A percentile compares a stretch with the other conserved stretches of the same genome.
These are phyloP conservation scores for Sebastes trivittatus DNA, from an alignment of 2,797 vertebrate species.

Conservation along the genomic window DNA sequence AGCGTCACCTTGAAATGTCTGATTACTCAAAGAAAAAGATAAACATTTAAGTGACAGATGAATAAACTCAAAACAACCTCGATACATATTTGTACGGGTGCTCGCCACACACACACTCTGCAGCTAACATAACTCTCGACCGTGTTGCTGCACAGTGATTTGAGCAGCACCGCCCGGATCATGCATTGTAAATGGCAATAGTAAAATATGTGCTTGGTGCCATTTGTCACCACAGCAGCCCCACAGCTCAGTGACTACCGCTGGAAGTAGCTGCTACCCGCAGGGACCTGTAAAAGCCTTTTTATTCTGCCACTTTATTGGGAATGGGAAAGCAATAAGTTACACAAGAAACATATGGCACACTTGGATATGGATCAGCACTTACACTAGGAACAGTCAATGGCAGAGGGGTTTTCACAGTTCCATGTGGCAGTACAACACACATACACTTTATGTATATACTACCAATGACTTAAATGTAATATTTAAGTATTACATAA, in stretches of 20 bases:
- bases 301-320: slow-evolving; percentile 83
- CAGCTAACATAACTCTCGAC: slow-evolving; percentile 55
- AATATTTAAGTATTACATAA: background rate
- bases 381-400: slow-evolving; percentile 56
- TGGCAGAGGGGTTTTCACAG: slow-evolving; percentile 43
- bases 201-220: slow-evolving; percentile 76
- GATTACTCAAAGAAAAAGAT: background rate
- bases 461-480: background rate
- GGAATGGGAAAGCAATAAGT: slow-evolving; percentile 80
- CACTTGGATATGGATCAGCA: slow-evolving; percentile 75
- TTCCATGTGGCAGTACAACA: slow-evolving; percentile 9
- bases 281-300: slow-evolving; percentile 80
- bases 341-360: slow-evolving; percentile 75
- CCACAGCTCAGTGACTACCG: slow-evolving; percentile 71
- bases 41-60: background rate
- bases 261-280: slow-evolving; percentile 74
- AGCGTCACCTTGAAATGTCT: background rate
- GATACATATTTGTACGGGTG: background rate
- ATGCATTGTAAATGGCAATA: slow-evolving; percentile 77
- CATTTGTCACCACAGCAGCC: slow-evolving; percentile 77
- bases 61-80: slow-evolving; percentile 5
- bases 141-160: slow-evolving; percentile 70
- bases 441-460: background rate
- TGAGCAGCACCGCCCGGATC: slow-evolving; percentile 69
- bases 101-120: background rate